Conservation (phyloP, 2,797 vertebrate genomes). For the Lophotriccus pileatus region DNA sequence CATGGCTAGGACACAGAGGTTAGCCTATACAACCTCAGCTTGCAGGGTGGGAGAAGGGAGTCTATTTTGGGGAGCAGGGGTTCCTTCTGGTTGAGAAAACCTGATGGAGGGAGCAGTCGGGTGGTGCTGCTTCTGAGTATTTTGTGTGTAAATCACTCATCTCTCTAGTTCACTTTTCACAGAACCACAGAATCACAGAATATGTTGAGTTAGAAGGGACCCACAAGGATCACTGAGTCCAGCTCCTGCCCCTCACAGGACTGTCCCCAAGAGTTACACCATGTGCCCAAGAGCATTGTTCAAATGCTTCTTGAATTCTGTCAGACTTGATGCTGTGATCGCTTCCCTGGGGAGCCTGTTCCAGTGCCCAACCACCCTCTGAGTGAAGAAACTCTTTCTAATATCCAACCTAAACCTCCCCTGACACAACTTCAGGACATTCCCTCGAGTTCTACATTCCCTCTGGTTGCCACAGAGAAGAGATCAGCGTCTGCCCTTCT, state of each 20-base stretch:
- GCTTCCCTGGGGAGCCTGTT: neutral
- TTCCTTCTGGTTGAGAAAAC: neutral
- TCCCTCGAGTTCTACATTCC: neutral
- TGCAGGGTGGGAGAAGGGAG: neutral
- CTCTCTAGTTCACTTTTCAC: neutral
- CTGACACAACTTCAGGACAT: neutral
- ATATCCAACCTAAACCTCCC: neutral
- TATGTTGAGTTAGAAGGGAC: neutral
- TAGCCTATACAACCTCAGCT: accelerated
- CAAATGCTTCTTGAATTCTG: neutral
- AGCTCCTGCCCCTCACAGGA: neutral
- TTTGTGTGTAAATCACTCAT: accelerated
- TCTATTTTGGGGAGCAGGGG: neutral
- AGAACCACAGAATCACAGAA: neutral
- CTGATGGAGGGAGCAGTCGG: too few relatives aligned
- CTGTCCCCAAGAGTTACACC: neutral
- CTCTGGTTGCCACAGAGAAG: neutral
- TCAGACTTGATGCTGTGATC: neutral
- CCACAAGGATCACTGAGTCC: neutral
- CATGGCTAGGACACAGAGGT: neutral
- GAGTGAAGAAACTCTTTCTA: neutral
- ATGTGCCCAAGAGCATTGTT: neutral
- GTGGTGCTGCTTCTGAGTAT: neutral
- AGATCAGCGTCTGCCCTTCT: neutral
- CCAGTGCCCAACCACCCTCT: neutral